Evolutionary conservation across 2,113 vertebrate species (phyloP).

Genomic region (Phocoena sinus): DNA sequence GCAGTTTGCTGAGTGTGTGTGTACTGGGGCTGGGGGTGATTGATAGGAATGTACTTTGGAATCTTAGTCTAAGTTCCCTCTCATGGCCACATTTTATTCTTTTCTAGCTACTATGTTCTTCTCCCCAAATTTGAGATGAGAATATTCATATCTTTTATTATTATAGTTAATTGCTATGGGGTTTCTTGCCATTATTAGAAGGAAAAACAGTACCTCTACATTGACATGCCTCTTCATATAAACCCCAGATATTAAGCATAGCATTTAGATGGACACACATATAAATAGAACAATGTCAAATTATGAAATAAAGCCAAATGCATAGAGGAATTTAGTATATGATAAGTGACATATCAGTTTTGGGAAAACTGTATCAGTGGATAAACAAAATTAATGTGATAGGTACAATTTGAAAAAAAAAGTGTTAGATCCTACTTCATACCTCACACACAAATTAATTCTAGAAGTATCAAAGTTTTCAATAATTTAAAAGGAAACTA

Average conservation of each 20-base stretch:
- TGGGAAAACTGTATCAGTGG: neutral
- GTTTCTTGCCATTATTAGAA: neutral
- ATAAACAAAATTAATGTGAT: neutral
- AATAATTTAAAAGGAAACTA: neutral
- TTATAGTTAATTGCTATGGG: neutral
- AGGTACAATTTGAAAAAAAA: fast-evolving
- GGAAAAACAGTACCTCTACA: neutral
- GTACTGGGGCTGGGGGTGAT: fast-evolving
- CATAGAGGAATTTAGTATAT: neutral
- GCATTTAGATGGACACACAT: neutral
- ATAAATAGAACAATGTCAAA: neutral
- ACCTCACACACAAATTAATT: neutral
- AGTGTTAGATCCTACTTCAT: neutral
- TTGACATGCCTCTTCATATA: neutral
- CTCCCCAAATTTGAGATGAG: neutral
- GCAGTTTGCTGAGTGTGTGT: too few relatives aligned
- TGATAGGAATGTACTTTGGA: neutral
- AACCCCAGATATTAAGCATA: neutral
- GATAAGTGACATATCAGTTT: neutral
- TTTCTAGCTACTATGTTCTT: neutral
- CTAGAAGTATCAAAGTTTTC: neutral
- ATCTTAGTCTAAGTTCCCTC: neutral
- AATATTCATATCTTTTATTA: neutral
- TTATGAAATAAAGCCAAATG: neutral
- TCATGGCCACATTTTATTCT: neutral